phyloP scores from a whole-genome alignment of 2,113 vertebrate genomes.

The Oceanodroma tethys region DNA sequence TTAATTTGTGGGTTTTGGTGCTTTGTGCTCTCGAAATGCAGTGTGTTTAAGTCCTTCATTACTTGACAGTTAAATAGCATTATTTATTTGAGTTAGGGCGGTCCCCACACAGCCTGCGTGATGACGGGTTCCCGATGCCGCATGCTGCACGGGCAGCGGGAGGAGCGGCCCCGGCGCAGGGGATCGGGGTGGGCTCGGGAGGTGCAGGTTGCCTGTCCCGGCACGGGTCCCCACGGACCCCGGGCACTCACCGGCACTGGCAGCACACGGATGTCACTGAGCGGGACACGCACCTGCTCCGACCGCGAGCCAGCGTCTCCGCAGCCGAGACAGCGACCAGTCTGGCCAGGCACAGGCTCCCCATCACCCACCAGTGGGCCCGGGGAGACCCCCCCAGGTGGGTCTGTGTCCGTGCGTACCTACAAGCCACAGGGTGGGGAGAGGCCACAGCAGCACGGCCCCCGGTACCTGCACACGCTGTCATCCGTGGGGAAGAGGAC shows the following conservation, averaged over 20 bases:
- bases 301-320: accelerated
- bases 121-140: accelerated
- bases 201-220: background rate
- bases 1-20: background rate
- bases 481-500: background rate
- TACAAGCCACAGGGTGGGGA: background rate
- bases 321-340: background rate
- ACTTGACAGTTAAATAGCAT: background rate
- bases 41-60: background rate
- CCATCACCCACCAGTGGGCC: background rate
- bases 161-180: accelerated
- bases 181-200: background rate
- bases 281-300: accelerated
- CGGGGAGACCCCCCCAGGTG: background rate
- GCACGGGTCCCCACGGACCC: background rate
- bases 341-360: background rate
- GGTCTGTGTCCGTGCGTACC: accelerated
- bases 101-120: accelerated
- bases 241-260: accelerated
- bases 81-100: background rate
- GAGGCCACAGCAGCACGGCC: background rate
- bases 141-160: accelerated
- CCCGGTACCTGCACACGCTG: background rate
- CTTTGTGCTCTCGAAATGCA: background rate
- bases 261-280: accelerated